phyloP scores from a whole-genome alignment of 2,113 vertebrate species.

The Crotalus helleri region DNA sequence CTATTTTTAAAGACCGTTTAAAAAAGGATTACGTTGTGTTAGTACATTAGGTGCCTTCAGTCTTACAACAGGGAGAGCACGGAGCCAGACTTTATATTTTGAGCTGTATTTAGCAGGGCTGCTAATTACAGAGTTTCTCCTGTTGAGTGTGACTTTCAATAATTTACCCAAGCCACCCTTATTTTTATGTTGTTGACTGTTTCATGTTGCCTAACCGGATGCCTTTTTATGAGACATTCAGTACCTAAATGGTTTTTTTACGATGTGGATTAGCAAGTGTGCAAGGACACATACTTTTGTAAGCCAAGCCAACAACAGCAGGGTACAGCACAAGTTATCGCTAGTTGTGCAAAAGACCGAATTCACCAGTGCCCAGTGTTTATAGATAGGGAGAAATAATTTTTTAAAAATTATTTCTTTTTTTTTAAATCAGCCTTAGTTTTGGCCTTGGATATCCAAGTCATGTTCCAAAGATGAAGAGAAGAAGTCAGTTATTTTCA shows the following conservation, averaged over 20 bases:
- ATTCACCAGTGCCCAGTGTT: background rate
- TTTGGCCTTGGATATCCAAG: background rate
- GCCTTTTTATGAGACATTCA: background rate
- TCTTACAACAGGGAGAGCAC: background rate
- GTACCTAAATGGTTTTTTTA: background rate
- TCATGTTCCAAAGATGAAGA: no score
- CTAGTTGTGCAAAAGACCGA: background rate
- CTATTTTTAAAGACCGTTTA: background rate
- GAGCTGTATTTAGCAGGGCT: background rate
- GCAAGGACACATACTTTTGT: background rate
- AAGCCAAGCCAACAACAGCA: background rate
- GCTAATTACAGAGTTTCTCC: background rate
- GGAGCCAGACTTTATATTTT: background rate
- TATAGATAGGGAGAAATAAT: background rate
- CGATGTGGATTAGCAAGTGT: background rate
- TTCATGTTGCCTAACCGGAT: background rate
- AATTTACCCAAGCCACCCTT: background rate
- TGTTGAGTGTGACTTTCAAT: background rate
- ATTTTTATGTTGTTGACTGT: background rate
- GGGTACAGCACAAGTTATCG: background rate
- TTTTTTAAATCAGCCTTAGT: background rate
- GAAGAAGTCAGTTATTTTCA: no score
- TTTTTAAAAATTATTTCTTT: no score
- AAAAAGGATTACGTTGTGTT: background rate
- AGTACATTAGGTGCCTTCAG: background rate